These are phyloP conservation scores for Podocnemis expansa DNA, from an alignment of 2,113 vertebrate genomes.

Conservation along the genomic window DNA sequence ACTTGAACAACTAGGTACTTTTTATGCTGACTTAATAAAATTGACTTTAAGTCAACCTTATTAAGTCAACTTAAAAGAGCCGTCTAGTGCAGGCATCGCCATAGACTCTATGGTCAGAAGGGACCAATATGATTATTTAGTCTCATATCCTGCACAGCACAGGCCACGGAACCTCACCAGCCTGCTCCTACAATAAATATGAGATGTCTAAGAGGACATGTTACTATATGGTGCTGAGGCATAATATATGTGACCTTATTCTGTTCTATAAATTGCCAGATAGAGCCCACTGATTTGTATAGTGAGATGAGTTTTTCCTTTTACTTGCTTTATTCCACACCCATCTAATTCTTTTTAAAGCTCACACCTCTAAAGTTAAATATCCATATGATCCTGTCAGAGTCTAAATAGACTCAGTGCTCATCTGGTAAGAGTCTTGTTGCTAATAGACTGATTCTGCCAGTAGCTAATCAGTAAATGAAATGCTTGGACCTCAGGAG, in stretches of 20 bases:
- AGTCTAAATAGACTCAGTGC: not conserved
- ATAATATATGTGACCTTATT: no score
- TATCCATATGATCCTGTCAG: not conserved
- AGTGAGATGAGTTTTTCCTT: not conserved
- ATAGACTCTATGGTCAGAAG: no score
- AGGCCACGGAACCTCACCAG: no score
- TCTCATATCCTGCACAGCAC: no score
- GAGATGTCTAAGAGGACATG: no score
- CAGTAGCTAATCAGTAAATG: not conserved
- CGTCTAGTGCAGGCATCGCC: no score
- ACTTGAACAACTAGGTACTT: no score
- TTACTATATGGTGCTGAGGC: not conserved
- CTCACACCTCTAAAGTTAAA: not conserved
- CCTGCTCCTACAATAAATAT: no score
- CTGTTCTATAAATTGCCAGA: not conserved
- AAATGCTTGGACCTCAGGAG: not conserved
- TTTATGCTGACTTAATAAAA: no score
- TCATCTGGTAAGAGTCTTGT: not conserved
- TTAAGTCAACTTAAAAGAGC: no score
- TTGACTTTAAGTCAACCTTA: no score
- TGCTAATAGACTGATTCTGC: not conserved
- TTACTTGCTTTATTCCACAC: not conserved
- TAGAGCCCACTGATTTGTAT: not conserved
- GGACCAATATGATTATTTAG: no score
- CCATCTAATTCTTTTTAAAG: not conserved